These are phyloP conservation scores for Cirrhinus molitorella DNA, from an alignment of 2,797 vertebrate genomes.

Conservation along the genomic window DNA sequence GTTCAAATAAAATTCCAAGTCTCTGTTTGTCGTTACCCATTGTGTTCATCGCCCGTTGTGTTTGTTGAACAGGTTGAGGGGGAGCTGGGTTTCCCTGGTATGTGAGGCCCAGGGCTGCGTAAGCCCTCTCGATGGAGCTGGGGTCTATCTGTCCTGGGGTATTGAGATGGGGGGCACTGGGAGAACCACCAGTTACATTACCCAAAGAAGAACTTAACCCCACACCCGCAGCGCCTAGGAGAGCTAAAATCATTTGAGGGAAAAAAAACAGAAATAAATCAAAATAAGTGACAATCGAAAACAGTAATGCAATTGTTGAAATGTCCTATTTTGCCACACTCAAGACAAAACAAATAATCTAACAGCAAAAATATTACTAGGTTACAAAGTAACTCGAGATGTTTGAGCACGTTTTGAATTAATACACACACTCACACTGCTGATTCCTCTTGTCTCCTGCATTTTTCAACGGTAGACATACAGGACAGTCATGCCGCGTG, in stretches of 20 bases:
- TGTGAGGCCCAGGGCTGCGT: constrained; percentile 94
- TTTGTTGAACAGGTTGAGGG: constrained; percentile 83
- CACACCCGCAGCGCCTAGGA: constrained; percentile 84
- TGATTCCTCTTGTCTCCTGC: constrained; percentile 99
- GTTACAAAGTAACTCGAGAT: background rate
- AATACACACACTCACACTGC: constrained; percentile 92
- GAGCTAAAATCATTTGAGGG: constrained; percentile 74
- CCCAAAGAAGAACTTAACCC: constrained; percentile 87
- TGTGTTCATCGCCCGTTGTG: constrained; percentile 86
- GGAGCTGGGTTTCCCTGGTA: constrained; percentile 97
- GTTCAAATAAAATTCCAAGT: no score
- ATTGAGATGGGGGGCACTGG: constrained; percentile 88
- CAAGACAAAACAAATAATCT: no score
- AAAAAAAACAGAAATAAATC: background rate
- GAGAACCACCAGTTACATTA: constrained; percentile 87
- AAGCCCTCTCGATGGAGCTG: constrained; percentile 97
- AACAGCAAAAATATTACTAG: background rate
- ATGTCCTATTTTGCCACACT: background rate
- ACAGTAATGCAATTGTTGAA: background rate
- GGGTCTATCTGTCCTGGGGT: constrained; percentile 95
- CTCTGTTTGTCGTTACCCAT: constrained; percentile 80
- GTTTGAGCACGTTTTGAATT: background rate
- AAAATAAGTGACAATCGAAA: background rate
- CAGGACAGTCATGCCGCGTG: constrained; percentile 96
- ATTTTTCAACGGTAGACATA: constrained; percentile 97